Base-by-base conservation (phyloP, 2,113 vertebrate species). In the Pyrgilauda ruficollis region DNA sequence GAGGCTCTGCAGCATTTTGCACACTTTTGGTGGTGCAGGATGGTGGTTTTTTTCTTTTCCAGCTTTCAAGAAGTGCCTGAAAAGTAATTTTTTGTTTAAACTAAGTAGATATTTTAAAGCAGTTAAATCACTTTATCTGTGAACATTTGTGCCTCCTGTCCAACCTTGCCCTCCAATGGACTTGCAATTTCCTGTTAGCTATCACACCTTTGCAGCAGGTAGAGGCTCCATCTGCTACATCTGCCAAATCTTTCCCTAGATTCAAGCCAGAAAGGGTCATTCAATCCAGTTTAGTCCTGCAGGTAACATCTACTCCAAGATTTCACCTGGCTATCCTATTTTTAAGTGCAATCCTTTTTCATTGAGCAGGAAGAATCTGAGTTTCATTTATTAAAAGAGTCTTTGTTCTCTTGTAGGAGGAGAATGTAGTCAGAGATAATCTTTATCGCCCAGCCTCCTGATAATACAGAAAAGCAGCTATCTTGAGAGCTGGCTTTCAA, bases 381-480 rank as follows among this genome's bases (percentile, higher is more conserved):
- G 68, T 63, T 92, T 72, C 41, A 46, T 88, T 92, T 93, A 81
- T 94, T 84, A 94, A 90, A 70, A n/a, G 47, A 46, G 41, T 74
- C 87, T 92, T 97, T 93, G 83, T 93, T 94, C 83, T 93, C 62
- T 7, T 76, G 76, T 52, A 77, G 73, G 47, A 95, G 76, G 64
- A 93, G 73, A 92, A 85, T 39, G 52, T 35, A 89, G 84, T 74
- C 76, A 84, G 62, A 89, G 92, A 92, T 81, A 92, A 93, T 78
- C 55, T 80, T 93, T 86, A 64, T 90, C 78, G 87, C 62, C 13
- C n/a, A 44, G 76, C 90, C 70, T 82, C 67, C 49, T 86, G 89
- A 52, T 92, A 81, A 72, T 79, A 61, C 47, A 87, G 81, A 69
- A 89, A 37, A 84, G 77, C 41, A 75, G 59, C 43, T 90, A 50